Evolutionary conservation across 35 echinoderm and acorn worm genomes (phyloP).

Genomic region (Heliocidaris tuberculata): DNA sequence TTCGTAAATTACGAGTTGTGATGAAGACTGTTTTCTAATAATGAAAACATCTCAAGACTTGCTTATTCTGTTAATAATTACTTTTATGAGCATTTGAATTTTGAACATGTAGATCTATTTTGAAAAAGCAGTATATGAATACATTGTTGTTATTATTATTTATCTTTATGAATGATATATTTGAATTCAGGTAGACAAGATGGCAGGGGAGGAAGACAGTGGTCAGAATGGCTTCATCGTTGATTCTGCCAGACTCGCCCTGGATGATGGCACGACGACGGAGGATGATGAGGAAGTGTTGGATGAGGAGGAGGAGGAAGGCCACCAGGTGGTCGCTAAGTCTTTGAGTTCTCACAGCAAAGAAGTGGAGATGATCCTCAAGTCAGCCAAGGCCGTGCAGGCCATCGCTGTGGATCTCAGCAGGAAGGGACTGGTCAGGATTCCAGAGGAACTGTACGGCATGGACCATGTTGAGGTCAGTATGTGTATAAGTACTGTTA

Average conservation of each 20-base stretch:
- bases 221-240: conserved; percentile 16
- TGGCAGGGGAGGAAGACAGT: conserved; percentile 38
- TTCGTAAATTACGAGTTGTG: too few relatives aligned
- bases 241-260: not conserved
- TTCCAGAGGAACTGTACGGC: conserved; percentile 22
- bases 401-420: conserved; percentile 42
- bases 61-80: too few relatives aligned
- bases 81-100: too few relatives aligned
- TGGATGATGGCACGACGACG: not conserved
- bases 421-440: conserved; percentile 22
- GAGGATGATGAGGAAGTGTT: not conserved
- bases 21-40: too few relatives aligned
- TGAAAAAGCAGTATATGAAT: too few relatives aligned
- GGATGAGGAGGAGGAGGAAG: not conserved
- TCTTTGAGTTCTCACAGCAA: conserved; percentile 6
- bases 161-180: too few relatives aligned
- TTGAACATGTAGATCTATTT: too few relatives aligned
- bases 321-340: not conserved
- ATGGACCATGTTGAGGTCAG: conserved; percentile 47
- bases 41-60: too few relatives aligned
- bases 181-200: not conserved
- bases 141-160: too few relatives aligned
- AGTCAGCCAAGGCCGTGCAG: conserved; percentile 22
- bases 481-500: not conserved
- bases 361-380: conserved; percentile 38